Evolutionary conservation across 2,888 invertebrate genomes (phyloP).

Genomic region (Cataglyphis rosenhaueri): DNA sequence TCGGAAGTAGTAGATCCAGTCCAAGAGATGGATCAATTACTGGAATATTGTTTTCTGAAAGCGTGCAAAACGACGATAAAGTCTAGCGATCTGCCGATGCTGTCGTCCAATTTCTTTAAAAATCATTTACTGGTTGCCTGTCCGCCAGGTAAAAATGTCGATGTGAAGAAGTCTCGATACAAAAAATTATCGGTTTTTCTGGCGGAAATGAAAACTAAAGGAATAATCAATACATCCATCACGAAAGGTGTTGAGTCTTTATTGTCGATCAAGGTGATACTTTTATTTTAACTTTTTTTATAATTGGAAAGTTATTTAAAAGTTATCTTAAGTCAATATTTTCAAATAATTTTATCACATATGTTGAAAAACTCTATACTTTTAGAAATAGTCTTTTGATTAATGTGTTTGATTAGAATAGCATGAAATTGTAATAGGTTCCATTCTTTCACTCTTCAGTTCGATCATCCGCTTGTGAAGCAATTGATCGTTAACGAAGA

Average conservation of each 20-base stretch:
- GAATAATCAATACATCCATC: constrained; percentile 81
- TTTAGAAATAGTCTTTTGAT: not conserved
- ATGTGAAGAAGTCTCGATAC: constrained; percentile 95
- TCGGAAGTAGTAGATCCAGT: constrained; percentile 80
- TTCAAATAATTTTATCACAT: not conserved
- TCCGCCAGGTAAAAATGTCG: constrained; percentile 90
- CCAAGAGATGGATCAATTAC: constrained; percentile 90
- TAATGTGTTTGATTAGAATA: not conserved
- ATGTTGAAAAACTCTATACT: not conserved
- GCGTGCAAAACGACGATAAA: constrained; percentile 92
- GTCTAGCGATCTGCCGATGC: constrained; percentile 90
- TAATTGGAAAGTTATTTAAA: not conserved
- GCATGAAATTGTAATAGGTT: not conserved
- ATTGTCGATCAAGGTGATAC: constrained; percentile 87
- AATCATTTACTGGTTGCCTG: constrained; percentile 90
- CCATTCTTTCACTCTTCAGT: constrained; percentile 67
- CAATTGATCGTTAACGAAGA: constrained; percentile 85
- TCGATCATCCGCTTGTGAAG: constrained; percentile 87
- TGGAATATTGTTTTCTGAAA: constrained; percentile 92
- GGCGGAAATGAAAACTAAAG: constrained; percentile 88
- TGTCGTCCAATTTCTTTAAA: constrained; percentile 94
- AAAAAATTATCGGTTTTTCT: constrained; percentile 96
- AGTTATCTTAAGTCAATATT: not conserved
- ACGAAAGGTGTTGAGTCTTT: constrained; percentile 94
- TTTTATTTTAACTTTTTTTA: not conserved